Evolutionary conservation across 2,113 vertebrate species (phyloP).

Genomic region (Myiagra hebetior): DNA sequence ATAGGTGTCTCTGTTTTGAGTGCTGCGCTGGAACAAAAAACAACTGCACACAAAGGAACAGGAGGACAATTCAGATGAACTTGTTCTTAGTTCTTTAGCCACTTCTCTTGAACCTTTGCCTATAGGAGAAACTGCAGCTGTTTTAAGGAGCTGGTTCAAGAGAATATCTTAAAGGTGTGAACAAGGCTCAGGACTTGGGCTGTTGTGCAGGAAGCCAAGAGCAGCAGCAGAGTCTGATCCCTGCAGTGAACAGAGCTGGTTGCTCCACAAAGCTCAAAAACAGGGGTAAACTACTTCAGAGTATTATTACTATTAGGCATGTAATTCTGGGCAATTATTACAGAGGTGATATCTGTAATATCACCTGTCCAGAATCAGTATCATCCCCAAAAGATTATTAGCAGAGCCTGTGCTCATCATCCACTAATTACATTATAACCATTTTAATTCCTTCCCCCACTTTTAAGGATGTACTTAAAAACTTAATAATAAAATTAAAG

Average conservation of each 20-base stretch:
- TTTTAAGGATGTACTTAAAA: background rate
- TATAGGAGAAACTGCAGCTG: background rate
- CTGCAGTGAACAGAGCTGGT: background rate
- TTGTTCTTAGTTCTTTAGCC: accelerated
- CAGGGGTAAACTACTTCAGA: background rate
- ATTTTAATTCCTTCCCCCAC: background rate
- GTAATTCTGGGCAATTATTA: background rate
- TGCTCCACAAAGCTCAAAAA: background rate
- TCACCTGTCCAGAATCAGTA: background rate
- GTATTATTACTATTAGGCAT: background rate
- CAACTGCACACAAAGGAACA: background rate
- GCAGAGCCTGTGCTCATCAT: background rate
- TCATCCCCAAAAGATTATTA: background rate
- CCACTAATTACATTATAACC: background rate
- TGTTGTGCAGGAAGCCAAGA: background rate
- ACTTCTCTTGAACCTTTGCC: background rate
- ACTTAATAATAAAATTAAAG: background rate
- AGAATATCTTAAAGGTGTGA: background rate
- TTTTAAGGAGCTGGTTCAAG: background rate
- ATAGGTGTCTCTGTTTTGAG: accelerated
- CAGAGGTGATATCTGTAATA: background rate
- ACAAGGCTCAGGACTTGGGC: background rate
- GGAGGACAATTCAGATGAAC: background rate
- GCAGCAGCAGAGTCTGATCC: background rate
- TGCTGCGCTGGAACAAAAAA: background rate